Evolutionary conservation across 2,113 vertebrate species (phyloP), one percentile per base, ranked within the genome.

Genomic region (Dicentrarchus labrax): DNA sequence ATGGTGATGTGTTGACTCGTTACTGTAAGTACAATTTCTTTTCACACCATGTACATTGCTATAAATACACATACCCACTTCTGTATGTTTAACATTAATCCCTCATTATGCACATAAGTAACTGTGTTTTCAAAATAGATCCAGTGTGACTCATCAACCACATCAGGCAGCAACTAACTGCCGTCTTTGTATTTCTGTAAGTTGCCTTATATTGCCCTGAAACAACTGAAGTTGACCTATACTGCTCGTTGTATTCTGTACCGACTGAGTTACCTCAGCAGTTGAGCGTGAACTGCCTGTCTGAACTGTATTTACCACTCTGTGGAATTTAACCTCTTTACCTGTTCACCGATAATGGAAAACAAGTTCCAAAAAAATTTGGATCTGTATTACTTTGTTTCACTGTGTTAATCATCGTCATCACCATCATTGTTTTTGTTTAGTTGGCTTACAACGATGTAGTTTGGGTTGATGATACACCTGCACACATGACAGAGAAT

Each of bases 101-200:
- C 57, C 38, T 72, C 69, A 57, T 24, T 24, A 16, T 76, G 61
- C 50, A 43, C 9, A 30, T 56, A 56, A 30, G 38, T 56, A 43
- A 76, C 41, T 76, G 38, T 76, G 61, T 65, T 65, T 65, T 54
- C 36, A 76, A 36, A 76, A 56, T 45, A 66, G 38, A 45, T 76
- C 74, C 38, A 56, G 51, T 30, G n/a, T 66, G 62, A 56, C 51
- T 57, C 61, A 76, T 66, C 62, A 43, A 36, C 38, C 74, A 56
- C 11, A 51, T 77, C 36, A 77, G 22, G 61, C 74, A 76, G 38
- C 48, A 76, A 56, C 36, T 57, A 47, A 11, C 24, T 22, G 5
- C 15, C 6, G 0, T 61, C 16, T 70, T 38, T 70, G 8, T 43
- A 9, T 62, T n/a, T 48, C 15, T 67, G 22, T 64, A 54, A 47